Base-by-base conservation (phyloP, 2,113 vertebrate genomes). In the Lipophrys pholis region DNA sequence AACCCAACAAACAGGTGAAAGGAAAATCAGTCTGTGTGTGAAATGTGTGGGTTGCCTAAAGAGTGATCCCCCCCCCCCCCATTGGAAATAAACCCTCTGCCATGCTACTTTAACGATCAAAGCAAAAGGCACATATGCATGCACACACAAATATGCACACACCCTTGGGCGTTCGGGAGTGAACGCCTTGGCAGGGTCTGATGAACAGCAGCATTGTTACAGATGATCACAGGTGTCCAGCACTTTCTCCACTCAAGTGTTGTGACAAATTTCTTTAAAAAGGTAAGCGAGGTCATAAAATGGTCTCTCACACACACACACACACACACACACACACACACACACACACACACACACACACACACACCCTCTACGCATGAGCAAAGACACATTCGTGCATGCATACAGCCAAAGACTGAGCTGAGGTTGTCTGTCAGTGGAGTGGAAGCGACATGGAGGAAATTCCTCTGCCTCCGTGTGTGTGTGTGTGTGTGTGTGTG, bases 211-310 rank as follows among this genome's bases (percentile, higher is more conserved):
- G 64, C 72, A 87, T 84, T 91, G 80, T 87, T 80, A 49, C 6
- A 30, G 62, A 62, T 75, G 67, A 81, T 38, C 73, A 75, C 87
- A 92, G 86, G 89, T 91, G 90, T 87, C 62, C 80, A 53, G 16
- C 55, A 81, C 88, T 86, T 78, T 88, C 86, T 82, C 83, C 69
- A 16, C 65, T 38, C 66, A 8, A 69, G 64, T 90, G 79, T 90
- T 87, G 83, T 86, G 87, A 89, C 79, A 87, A 82, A 83, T 85
- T 82, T 78, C 60, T 86, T 74, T 40, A 72, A 83, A 89, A 30
- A 89, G 51, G 70, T 84, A 78, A 81, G 61, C 38, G n/a, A 88
- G 82, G 82, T 87, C 89, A 83, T 52, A 67, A 69, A 88, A 85
- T 86, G 71, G 71, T 65, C 40, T n/a, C n/a, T n/a, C n/a, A n/a